Conservation (phyloP, 1,140 invertebrate genomes). For the Drosophila pachea region DNA sequence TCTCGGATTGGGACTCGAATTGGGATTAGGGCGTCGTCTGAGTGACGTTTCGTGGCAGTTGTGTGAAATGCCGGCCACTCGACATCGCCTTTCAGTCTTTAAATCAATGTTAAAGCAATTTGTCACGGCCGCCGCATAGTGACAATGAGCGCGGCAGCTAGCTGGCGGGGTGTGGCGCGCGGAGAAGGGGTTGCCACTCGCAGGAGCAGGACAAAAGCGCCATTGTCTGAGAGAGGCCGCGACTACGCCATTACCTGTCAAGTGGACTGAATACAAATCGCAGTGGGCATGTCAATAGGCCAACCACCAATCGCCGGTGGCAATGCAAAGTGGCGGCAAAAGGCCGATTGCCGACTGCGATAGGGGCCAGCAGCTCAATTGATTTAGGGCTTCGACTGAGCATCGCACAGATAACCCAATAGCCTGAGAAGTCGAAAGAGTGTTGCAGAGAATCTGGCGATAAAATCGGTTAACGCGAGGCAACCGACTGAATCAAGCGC, state of each 20-base stretch:
- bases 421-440: conserved; percentile 8
- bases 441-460: conserved; percentile 12
- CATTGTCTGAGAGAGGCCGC: conserved; percentile 29
- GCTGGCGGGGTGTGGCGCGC: no score
- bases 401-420: conserved; percentile 26
- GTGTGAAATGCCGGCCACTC: conserved; percentile 57
- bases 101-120: conserved; percentile 76
- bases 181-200: conserved; percentile 44
- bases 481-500: conserved; percentile 25
- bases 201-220: conserved; percentile 36
- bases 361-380: conserved; percentile 62
- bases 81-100: conserved; percentile 58
- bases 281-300: conserved; percentile 73
- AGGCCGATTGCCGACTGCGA: conserved; percentile 50
- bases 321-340: conserved; percentile 74
- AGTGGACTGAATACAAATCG: conserved; percentile 76
- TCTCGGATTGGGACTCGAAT: not conserved
- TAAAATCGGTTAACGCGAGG: conserved; percentile 37
- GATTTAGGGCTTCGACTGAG: conserved; percentile 61
- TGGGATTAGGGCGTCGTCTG: conserved; percentile 71
- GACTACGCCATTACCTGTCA: conserved; percentile 60
- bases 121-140: conserved; percentile 64
- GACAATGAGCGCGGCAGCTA: conserved; percentile 49
- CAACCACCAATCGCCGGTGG: conserved; percentile 56
- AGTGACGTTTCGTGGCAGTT: conserved; percentile 74